phyloP scores from a whole-genome alignment of 2,797 vertebrate species.

The Avahi laniger region DNA sequence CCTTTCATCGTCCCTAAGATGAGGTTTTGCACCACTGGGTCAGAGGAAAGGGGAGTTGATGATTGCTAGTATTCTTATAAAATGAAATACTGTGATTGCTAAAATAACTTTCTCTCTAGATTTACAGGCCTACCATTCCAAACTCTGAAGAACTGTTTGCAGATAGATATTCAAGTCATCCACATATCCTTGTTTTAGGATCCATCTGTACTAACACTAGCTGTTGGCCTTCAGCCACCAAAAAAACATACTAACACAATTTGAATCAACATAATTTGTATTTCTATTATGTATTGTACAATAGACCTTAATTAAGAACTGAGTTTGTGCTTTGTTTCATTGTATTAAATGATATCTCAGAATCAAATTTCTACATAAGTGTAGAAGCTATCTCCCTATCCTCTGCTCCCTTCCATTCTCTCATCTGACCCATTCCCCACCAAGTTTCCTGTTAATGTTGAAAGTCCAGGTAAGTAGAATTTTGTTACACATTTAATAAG shows the following conservation, averaged over 20 bases:
- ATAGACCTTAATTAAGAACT: slow-evolving; percentile 38
- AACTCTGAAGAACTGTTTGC: slow-evolving; percentile 50
- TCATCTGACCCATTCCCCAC: not conserved
- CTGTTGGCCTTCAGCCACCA: slow-evolving; percentile 40
- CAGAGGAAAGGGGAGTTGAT: not conserved
- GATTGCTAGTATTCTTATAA: slow-evolving; percentile 1
- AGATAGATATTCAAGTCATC: slow-evolving; percentile 41
- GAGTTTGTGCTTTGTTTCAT: slow-evolving; percentile 48
- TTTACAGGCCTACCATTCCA: slow-evolving; percentile 51
- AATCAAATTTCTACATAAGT: slow-evolving; percentile 41
- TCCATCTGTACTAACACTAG: slow-evolving; percentile 17
- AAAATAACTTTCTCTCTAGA: slow-evolving; percentile 48
- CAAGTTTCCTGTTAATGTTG: slow-evolving; percentile 48
- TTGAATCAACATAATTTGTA: slow-evolving; percentile 50
- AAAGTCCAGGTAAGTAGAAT: slow-evolving; percentile 43
- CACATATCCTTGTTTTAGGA: slow-evolving; percentile 23
- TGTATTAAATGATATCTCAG: slow-evolving; percentile 47
- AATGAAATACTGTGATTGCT: slow-evolving; percentile 44
- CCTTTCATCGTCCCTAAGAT: not conserved
- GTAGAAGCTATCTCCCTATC: not conserved
- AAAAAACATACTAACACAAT: slow-evolving; percentile 26
- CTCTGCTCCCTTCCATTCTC: slow-evolving; percentile 13
- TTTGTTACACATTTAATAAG: slow-evolving; percentile 51
- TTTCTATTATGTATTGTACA: slow-evolving; percentile 21
- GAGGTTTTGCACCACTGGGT: not conserved